Conservation (phyloP, 2,113 vertebrate genomes). For the Amia ocellicauda region DNA sequence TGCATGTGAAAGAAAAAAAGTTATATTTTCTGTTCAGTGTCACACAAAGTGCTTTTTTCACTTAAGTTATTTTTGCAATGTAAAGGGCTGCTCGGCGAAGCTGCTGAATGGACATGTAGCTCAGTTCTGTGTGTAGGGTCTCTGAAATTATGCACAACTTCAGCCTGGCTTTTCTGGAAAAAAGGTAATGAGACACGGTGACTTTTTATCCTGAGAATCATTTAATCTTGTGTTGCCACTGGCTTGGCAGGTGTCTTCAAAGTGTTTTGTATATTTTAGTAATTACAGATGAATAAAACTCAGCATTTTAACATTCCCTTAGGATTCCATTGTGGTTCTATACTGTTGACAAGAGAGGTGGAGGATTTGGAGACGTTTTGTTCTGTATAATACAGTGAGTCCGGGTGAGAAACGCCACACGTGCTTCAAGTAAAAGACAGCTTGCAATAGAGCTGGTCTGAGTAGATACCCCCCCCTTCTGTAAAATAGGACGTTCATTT, state of each 20-base stretch:
- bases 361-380: neutral
- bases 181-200: slow-evolving; percentile 11
- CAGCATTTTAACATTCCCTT: slow-evolving; percentile 9
- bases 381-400: neutral
- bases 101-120: neutral
- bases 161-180: neutral
- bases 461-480: too few species aligned
- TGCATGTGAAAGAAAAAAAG: too few species aligned
- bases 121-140: neutral
- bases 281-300: slow-evolving; percentile 58
- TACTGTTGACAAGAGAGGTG: neutral
- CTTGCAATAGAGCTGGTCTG: neutral
- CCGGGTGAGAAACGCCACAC: neutral
- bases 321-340: neutral
- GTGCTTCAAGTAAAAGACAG: neutral
- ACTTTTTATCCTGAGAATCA: slow-evolving; percentile 40
- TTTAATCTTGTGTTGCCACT: slow-evolving; percentile 66
- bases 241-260: slow-evolving; percentile 75
- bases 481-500: too few species aligned
- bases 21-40: too few species aligned
- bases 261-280: slow-evolving; percentile 72
- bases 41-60: too few species aligned
- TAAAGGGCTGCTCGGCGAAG: neutral
- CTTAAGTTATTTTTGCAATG: too few species aligned
- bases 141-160: neutral